phyloP scores from a whole-genome alignment of 2,797 vertebrate species.

The Dipus sagitta region DNA sequence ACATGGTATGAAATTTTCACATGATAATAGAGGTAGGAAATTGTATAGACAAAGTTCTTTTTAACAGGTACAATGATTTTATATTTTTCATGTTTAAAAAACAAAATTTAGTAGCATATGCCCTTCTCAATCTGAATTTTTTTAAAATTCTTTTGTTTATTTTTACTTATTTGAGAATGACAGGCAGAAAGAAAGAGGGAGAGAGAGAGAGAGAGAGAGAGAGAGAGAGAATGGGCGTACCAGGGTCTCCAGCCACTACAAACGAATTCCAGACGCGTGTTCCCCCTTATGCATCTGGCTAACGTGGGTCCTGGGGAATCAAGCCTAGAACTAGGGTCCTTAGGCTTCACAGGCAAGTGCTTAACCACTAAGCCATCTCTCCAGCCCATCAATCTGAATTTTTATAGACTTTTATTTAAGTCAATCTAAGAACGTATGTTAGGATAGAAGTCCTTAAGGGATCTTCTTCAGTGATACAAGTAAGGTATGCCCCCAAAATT shows the following conservation, averaged over 20 bases:
- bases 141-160: background rate
- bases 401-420: background rate
- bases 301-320: too few species aligned
- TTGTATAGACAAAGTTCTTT: background rate
- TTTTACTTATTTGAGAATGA: too few species aligned
- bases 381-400: background rate
- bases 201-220: too few species aligned
- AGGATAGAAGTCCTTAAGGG: background rate
- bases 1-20: background rate
- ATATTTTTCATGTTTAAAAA: background rate
- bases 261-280: too few species aligned
- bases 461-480: constrained; percentile 19
- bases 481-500: constrained; percentile 12
- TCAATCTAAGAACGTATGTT: background rate
- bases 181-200: too few species aligned
- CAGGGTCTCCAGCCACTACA: too few species aligned
- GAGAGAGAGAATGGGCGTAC: too few species aligned
- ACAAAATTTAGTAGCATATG: background rate
- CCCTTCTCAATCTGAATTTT: background rate
- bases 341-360: too few species aligned
- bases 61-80: background rate
- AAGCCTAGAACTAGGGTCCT: too few species aligned
- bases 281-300: too few species aligned
- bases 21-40: background rate
- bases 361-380: too few species aligned